A percentile compares a stretch with the other conserved stretches of the same genome.
These are phyloP conservation scores for Paralichthys olivaceus DNA, from an alignment of 2,113 vertebrate genomes.

Conservation along the genomic window DNA sequence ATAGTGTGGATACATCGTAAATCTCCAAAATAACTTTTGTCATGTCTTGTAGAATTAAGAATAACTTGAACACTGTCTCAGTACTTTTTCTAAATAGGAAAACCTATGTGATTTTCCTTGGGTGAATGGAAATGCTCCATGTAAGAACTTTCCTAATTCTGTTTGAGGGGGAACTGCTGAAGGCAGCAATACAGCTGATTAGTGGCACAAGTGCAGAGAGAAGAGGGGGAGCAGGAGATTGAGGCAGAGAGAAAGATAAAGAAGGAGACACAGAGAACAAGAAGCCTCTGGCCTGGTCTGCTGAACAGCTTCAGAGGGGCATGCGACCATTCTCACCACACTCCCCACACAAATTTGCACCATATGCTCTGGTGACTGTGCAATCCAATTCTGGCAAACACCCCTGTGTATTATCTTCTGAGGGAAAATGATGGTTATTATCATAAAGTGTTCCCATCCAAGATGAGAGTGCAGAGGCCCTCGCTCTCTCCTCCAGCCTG, in stretches of 20 bases:
- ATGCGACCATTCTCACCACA: slow-evolving; percentile 66
- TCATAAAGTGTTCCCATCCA: slow-evolving; percentile 82
- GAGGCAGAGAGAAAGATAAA: slow-evolving; percentile 25
- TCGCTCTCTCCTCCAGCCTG: slow-evolving; percentile 42
- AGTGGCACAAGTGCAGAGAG: slow-evolving; percentile 28
- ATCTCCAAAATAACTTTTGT: too few species aligned
- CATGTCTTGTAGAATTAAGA: too few species aligned
- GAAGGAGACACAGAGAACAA: slow-evolving; percentile 15
- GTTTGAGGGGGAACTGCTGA: slow-evolving; percentile 19
- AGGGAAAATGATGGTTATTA: slow-evolving; percentile 80
- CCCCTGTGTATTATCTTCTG: slow-evolving; percentile 70
- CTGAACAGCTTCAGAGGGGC: slow-evolving; percentile 50
- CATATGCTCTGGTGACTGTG: slow-evolving; percentile 71
- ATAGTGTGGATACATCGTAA: too few species aligned
- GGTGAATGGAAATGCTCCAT: slow-evolving; percentile 6
- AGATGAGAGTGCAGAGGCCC: slow-evolving; percentile 47
- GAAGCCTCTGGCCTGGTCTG: slow-evolving; percentile 39
- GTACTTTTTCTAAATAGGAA: not conserved
- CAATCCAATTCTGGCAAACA: slow-evolving; percentile 71
- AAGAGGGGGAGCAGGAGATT: slow-evolving; percentile 10
- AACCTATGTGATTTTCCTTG: not conserved
- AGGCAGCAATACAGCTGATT: slow-evolving; percentile 38
- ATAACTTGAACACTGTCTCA: not conserved
- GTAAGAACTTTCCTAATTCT: slow-evolving; percentile 6
- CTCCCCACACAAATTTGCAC: slow-evolving; percentile 66